Evolutionary conservation across 64 coral and sea anemone species (phyloP), one percentile per base, ranked within the genome.

Genomic region (Pachyseris speciosa): DNA sequence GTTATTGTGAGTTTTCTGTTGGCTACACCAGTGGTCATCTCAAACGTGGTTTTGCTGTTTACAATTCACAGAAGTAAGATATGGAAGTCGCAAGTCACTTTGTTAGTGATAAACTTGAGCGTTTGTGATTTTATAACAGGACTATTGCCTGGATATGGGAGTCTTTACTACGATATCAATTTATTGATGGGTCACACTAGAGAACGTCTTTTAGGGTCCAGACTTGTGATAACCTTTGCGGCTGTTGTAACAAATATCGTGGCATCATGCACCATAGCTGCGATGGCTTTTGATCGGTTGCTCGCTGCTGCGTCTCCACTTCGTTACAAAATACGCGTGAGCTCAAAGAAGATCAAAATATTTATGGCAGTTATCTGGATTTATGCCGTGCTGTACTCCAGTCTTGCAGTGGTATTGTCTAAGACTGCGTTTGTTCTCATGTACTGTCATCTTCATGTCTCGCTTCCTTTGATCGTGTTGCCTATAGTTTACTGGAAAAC

Each of bases 381-480:
- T 13, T 71, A 71, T 19, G 30, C 67, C 19, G 33, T 71, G 5
- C 17, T 71, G 33, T 71, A 39, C 15, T 13, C 67, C n/a, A 37
- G 67, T 41, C 39, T 71, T 39, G 67, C 67, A 1, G 19, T 22
- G 33, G 32, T 71, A 2, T 20, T 71, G 67, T 34, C 67, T 2
- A 34, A 37, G 15, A 71, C 30, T 20, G 67, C 39, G 1, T 71
- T 71, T 39, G 67, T 71, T 39, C 33, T 71, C 6, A 3, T 71
- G 67, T 71, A 71, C 34, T 39, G 33, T 17, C 67, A 71, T 71
- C 67, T 71, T n/a, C 67, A 71, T 22, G 67, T 71, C 13, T 22
- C 67, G 39, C 37, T 71, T 20, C 67, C 67, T 19, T 20, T 71
- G 7, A 40, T 71, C 22, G 67, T 40, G 4, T 17, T 71, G 16